phyloP scores from a whole-genome alignment of 2,797 vertebrate species.

The Ptychadena robeensis region DNA sequence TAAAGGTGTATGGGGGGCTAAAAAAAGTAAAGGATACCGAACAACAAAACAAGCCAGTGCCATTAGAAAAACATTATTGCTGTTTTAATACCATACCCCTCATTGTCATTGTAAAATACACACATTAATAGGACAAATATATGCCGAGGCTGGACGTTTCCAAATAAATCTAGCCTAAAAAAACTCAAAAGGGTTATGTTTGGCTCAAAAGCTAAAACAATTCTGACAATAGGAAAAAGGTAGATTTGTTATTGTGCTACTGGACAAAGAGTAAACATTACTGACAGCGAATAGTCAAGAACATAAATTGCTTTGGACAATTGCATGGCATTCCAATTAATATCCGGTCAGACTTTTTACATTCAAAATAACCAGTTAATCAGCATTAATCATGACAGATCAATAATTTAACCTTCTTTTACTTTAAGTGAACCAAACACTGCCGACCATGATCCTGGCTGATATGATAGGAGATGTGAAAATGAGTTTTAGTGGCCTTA shows the following conservation, averaged over 20 bases:
- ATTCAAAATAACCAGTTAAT: slow-evolving; percentile 50
- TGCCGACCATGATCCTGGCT: slow-evolving; percentile 31
- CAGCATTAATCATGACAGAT: slow-evolving; percentile 38
- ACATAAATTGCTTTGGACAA: slow-evolving; percentile 42
- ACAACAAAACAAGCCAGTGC: too few relatives aligned
- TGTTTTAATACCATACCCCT: too few relatives aligned
- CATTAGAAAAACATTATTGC: too few relatives aligned
- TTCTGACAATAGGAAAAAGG: slow-evolving; percentile 5
- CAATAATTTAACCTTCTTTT: slow-evolving; percentile 55
- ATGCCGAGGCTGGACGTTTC: not conserved
- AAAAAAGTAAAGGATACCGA: too few relatives aligned
- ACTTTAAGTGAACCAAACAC: slow-evolving; percentile 50
- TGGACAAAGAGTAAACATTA: slow-evolving; percentile 36
- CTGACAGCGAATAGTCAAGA: slow-evolving; percentile 35
- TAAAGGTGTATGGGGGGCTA: too few relatives aligned
- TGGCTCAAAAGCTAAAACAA: not conserved
- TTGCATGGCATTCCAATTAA: slow-evolving; percentile 43
- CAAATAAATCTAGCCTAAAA: too few relatives aligned
- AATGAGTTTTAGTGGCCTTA: slow-evolving; percentile 55
- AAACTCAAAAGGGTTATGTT: not conserved
- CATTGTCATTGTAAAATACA: too few relatives aligned
- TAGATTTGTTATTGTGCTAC: not conserved
- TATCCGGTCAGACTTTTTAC: slow-evolving; percentile 44
- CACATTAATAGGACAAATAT: too few relatives aligned
- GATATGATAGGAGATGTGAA: slow-evolving; percentile 52